Conservation (phyloP, 2,113 vertebrate species). For the Chionis minor region DNA sequence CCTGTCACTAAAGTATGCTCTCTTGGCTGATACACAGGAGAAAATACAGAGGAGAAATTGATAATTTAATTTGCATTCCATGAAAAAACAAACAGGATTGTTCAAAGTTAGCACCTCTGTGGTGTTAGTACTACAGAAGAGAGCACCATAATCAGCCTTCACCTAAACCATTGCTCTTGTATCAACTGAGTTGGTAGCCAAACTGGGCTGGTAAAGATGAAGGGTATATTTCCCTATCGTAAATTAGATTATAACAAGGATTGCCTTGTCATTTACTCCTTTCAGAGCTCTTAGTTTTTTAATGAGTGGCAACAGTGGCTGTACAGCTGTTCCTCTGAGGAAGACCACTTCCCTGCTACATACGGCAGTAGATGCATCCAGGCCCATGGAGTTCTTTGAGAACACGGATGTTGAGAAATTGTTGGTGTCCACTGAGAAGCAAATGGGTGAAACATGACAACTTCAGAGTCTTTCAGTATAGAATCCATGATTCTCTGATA, state of each 20-base stretch:
- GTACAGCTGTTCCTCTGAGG: neutral
- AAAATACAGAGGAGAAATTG: neutral
- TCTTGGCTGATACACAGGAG: neutral
- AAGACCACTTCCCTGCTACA: neutral
- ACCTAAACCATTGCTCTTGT: neutral
- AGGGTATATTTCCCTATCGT: neutral
- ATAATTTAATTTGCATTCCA: neutral
- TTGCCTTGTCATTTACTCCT: neutral
- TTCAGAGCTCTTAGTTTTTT: neutral
- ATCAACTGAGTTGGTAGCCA: neutral
- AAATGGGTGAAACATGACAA: neutral
- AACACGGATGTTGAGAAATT: neutral
- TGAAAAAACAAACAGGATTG: neutral
- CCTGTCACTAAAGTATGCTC: neutral
- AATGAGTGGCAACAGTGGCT: neutral
- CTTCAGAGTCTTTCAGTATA: neutral
- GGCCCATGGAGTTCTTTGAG: neutral
- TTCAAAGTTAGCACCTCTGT: neutral
- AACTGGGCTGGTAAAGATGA: neutral
- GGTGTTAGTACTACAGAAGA: neutral
- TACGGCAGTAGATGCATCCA: neutral
- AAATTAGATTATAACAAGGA: neutral
- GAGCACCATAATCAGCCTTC: neutral
- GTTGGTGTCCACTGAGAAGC: neutral
- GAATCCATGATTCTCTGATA: neutral